A percentile compares a stretch with the other conserved stretches of the same genome.
These are phyloP conservation scores for Tonatia bakeri DNA, from an alignment of 2,113 vertebrate species.

Conservation along the genomic window DNA sequence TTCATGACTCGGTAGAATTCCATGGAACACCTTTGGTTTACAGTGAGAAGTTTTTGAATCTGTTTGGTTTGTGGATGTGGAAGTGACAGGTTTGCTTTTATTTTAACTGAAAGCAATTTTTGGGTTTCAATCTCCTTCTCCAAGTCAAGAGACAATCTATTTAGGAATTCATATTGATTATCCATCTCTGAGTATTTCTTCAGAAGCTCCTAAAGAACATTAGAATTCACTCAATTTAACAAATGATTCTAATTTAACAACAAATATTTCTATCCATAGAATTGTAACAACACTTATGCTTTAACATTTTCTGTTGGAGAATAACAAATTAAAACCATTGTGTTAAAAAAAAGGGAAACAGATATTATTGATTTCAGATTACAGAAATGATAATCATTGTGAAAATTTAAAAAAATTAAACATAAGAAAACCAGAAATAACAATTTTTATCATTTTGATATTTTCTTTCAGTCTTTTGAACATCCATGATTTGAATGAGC, in stretches of 20 bases:
- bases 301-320: neutral
- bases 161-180: conserved; percentile 62
- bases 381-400: neutral
- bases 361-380: neutral
- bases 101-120: conserved; percentile 60
- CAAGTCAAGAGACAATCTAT: conserved; percentile 67
- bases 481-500: neutral
- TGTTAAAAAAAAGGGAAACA: neutral
- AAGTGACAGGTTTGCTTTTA: conserved; percentile 63
- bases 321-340: conserved; percentile 8
- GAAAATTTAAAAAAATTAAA: neutral
- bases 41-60: conserved; percentile 72
- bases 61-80: conserved; percentile 43
- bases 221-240: conserved; percentile 1
- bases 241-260: neutral
- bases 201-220: conserved; percentile 78
- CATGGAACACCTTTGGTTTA: conserved; percentile 69
- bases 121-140: conserved; percentile 70
- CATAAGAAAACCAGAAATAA: neutral
- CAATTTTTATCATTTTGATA: neutral
- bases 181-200: conserved; percentile 70
- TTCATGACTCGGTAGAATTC: conserved; percentile 74
- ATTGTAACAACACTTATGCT: neutral
- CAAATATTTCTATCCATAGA: neutral
- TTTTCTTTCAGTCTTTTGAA: conserved; percentile 14